These are phyloP conservation scores for Microchrysa polita DNA, from an alignment of 2,888 invertebrate genomes.

Conservation along the genomic window DNA sequence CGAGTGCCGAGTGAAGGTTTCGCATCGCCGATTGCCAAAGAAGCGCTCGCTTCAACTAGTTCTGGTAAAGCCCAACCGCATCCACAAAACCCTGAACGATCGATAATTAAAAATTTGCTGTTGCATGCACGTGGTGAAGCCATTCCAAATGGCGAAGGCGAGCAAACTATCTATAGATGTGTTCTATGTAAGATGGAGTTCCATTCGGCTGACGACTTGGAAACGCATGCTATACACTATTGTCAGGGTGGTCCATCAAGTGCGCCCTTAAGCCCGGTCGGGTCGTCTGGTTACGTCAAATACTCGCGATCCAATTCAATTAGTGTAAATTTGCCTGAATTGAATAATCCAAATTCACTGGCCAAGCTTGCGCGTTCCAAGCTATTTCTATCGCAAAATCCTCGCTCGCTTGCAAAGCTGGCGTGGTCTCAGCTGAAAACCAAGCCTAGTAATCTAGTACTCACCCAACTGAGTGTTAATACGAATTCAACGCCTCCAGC, in stretches of 20 bases:
- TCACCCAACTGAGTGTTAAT: constrained; percentile 62
- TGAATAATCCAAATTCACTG: constrained; percentile 63
- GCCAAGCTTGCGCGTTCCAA: constrained; percentile 61
- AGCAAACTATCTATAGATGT: constrained; percentile 75
- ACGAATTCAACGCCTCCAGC: constrained; percentile 53
- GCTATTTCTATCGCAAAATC: constrained; percentile 62
- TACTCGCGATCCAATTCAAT: constrained; percentile 71
- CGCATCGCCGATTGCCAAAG: constrained; percentile 51
- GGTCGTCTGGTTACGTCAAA: constrained; percentile 63
- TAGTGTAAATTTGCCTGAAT: constrained; percentile 69
- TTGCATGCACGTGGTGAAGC: constrained; percentile 71
- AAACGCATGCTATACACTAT: constrained; percentile 81
- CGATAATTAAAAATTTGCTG: constrained; percentile 80
- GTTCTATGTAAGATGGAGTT: constrained; percentile 81
- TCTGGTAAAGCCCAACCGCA: constrained; percentile 59
- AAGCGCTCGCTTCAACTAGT: constrained; percentile 49
- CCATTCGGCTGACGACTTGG: constrained; percentile 81
- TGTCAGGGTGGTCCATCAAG: constrained; percentile 74
- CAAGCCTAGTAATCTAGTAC: constrained; percentile 70
- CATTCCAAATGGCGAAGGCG: constrained; percentile 68
- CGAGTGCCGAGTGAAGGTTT: constrained; percentile 70
- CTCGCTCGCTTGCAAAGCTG: constrained; percentile 58
- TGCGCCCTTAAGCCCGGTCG: constrained; percentile 62
- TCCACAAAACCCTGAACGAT: constrained; percentile 74
- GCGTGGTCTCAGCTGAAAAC: constrained; percentile 64